Base-by-base conservation (phyloP, 2,113 vertebrate genomes). In the Hystrix brachyura region DNA sequence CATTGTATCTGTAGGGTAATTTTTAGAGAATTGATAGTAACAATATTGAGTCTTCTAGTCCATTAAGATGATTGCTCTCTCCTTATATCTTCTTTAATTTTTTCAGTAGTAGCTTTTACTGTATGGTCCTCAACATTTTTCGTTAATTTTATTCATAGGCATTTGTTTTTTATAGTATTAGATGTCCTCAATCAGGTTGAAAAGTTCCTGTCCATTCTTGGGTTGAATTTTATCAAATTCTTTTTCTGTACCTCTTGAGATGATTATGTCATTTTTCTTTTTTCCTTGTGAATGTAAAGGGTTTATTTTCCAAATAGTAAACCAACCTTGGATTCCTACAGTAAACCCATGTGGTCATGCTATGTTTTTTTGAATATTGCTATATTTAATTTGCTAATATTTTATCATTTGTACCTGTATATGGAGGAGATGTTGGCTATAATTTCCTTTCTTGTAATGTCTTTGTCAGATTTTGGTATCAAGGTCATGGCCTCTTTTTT, bases 401-500 rank as follows among this genome's bases (percentile, higher is more conserved):
- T 94, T 78, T 83, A 72, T 57, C 90, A 51, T 74, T 96, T 84
- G 43, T 14, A 48, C 72, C 57, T 91, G 7, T 88, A 89, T 80
- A 86, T 53, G 25, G 80, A 46, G 46, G 46, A 86, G 67, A 90
- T 87, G 87, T 78, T 64, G 74, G 34, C 74, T 92, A 1, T 95
- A 60, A 59, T 87, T 94, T 86, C 55, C 38, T 7, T 76, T 76
- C 43, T 87, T 94, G 7, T 93, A 69, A 85, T 81, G 43, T 29
- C 91, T 34, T 89, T 87, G 21, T 95, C 38, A 90, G 67, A 78
- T 96, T 92, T 95, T 96, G 84, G 60, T 81, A 62, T 89, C 25
- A 95, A 59, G 57, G 25, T 74, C 83, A 29, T 60, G 64, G 29
- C 32, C 17, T 59, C 55, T 74, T 81, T 74, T 59, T 57, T 79